Evolutionary conservation across 2,113 vertebrate species (phyloP).

Genomic region (Dascyllus trimaculatus): DNA sequence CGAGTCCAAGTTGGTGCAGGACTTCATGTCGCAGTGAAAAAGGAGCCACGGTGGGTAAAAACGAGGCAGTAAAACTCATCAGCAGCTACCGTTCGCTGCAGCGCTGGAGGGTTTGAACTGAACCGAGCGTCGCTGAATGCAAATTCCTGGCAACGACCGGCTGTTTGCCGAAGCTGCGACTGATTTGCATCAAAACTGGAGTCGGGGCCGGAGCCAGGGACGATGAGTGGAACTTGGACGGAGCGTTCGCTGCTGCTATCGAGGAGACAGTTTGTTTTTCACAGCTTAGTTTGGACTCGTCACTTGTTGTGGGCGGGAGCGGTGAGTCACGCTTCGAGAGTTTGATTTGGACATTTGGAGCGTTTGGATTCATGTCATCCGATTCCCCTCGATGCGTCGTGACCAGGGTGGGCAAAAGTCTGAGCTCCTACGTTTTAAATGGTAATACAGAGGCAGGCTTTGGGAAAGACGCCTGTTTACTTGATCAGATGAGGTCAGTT

Average conservation of each 20-base stretch:
- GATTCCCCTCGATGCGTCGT: background rate
- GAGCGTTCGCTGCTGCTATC: constrained; percentile 7
- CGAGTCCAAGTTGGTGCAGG: too few relatives aligned
- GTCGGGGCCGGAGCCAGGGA: background rate
- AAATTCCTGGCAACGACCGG: background rate
- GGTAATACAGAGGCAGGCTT: too few relatives aligned
- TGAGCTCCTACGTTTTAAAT: too few relatives aligned
- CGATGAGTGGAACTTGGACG: background rate
- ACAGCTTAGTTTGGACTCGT: constrained; percentile 23
- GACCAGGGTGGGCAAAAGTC: background rate
- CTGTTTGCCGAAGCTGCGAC: background rate
- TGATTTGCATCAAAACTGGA: background rate
- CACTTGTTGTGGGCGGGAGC: constrained; percentile 18
- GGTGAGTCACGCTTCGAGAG: constrained; percentile 34
- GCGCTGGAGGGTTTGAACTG: too few relatives aligned
- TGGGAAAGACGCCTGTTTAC: too few relatives aligned
- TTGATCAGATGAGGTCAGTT: too few relatives aligned
- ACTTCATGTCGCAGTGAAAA: too few relatives aligned
- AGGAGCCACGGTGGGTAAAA: too few relatives aligned
- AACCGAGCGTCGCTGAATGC: background rate
- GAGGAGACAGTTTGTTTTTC: constrained; percentile 23
- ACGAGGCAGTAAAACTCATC: too few relatives aligned
- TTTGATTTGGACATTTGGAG: constrained; percentile 33
- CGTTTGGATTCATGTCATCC: background rate
- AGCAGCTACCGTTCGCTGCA: background rate